These are phyloP conservation scores for Epinephelus moara DNA, from an alignment of 2,113 vertebrate species.

Conservation along the genomic window DNA sequence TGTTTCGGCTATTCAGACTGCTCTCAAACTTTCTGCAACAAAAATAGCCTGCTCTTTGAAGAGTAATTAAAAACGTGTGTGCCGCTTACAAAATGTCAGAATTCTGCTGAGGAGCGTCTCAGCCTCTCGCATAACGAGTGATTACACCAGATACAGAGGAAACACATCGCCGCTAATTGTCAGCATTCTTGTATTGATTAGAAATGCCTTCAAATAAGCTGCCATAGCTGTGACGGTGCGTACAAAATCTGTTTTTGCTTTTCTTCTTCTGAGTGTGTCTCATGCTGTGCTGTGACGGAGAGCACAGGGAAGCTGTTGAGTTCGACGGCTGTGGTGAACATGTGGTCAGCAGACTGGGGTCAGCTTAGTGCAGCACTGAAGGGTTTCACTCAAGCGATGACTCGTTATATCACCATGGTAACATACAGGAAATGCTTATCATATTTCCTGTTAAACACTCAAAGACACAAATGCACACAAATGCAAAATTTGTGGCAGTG, in stretches of 20 bases:
- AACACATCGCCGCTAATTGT: constrained; percentile 36
- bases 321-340: constrained; percentile 32
- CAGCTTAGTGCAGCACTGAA: constrained; percentile 18
- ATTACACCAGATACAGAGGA: constrained; percentile 28
- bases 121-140: constrained; percentile 33
- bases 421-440: not conserved
- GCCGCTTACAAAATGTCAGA: constrained; percentile 56
- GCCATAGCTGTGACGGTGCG: constrained; percentile 2
- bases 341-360: constrained; percentile 52
- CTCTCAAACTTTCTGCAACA: constrained; percentile 49
- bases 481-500: not conserved
- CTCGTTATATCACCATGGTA: constrained; percentile 3
- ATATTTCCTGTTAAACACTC: not conserved
- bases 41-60: constrained; percentile 50
- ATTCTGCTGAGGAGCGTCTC: constrained; percentile 4
- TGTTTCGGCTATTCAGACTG: constrained; percentile 31
- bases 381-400: constrained; percentile 1
- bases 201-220: not conserved
- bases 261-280: not conserved
- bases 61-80: constrained; percentile 68
- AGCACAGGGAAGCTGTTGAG: constrained; percentile 27
- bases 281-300: constrained; percentile 4
- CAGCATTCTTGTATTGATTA: constrained; percentile 31
- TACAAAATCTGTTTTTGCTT: not conserved
- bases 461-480: not conserved